Evolutionary conservation across 2,888 invertebrate genomes (phyloP), one percentile per base, ranked within the genome.

Genomic region (Strigamia transsilvanica): DNA sequence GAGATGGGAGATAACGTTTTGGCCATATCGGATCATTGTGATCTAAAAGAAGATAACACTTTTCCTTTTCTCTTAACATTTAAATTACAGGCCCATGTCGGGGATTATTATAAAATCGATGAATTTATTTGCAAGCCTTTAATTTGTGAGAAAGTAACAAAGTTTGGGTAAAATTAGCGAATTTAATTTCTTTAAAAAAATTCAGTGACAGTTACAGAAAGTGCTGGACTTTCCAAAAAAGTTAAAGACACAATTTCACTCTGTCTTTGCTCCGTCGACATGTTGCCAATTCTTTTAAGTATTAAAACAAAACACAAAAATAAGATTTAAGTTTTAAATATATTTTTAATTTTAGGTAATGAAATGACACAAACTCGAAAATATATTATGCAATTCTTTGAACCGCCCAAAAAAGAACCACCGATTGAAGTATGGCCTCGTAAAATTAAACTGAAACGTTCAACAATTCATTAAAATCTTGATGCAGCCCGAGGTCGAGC

Each of bases 101-200:
- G 32, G 5, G 73, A 73, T 73, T 32, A 73, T 6, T 23, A 73
- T 15, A 73, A 73, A 73, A 73, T 73, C 4, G 32, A 73, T 13
- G 73, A 73, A 27, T 23, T 73, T 73, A 73, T 73, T 32, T 73
- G 27, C 23, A 73, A 73, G n/a, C 73, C 73, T n/a, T 32, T 73
- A 27, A 73, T 73, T 27, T 27, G 73, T 73, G 32, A 27, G 73
- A 12, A 73, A 73, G 5, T 27, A 18, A 15, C 4, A 73, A 46
- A 1, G 15, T 10, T 1, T 46, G 4, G n/a, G 46, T 46, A n/a
- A 46, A 46, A 46, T 13, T 13, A 73, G 0, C 13, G 7, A 73
- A 27, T 18, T n/a, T 2, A 73, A 73, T 73, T 15, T 73, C 12
- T 21, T 18, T 0, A 21, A 18, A 21, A 61, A 23, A 61, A 5